Conservation (phyloP, 2,113 vertebrate genomes). For the Xenus cinereus region DNA sequence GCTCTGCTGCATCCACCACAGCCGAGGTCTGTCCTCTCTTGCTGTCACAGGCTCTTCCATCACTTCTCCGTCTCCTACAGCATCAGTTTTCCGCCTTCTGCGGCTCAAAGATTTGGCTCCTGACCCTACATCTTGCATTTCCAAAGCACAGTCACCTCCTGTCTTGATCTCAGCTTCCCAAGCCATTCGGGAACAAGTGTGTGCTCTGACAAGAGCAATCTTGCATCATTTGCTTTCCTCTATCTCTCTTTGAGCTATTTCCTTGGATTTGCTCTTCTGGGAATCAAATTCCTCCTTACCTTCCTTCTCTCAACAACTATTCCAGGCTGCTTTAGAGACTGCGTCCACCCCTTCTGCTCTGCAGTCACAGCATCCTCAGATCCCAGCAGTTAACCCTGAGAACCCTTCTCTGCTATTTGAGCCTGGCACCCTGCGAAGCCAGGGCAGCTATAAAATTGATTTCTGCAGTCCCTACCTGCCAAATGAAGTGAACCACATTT, state of each 20-base stretch:
- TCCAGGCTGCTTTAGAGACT: neutral
- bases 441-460: neutral
- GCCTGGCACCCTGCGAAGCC: neutral
- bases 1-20: neutral
- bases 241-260: neutral
- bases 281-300: neutral
- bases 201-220: neutral
- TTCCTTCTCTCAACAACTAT: neutral
- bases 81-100: neutral
- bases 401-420: neutral
- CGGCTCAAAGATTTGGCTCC: neutral
- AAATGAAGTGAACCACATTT: accelerated
- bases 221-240: neutral
- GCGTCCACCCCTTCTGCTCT: neutral
- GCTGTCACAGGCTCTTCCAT: neutral
- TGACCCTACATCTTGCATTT: neutral
- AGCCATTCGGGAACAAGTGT: neutral
- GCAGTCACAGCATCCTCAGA: neutral
- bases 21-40: neutral
- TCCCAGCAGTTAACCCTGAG: neutral
- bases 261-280: neutral
- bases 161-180: neutral
- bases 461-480: neutral
- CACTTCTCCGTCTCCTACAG: neutral
- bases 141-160: neutral